These are phyloP conservation scores for Gorsachius goisagi DNA, from an alignment of 2,113 vertebrate genomes.

Conservation along the genomic window DNA sequence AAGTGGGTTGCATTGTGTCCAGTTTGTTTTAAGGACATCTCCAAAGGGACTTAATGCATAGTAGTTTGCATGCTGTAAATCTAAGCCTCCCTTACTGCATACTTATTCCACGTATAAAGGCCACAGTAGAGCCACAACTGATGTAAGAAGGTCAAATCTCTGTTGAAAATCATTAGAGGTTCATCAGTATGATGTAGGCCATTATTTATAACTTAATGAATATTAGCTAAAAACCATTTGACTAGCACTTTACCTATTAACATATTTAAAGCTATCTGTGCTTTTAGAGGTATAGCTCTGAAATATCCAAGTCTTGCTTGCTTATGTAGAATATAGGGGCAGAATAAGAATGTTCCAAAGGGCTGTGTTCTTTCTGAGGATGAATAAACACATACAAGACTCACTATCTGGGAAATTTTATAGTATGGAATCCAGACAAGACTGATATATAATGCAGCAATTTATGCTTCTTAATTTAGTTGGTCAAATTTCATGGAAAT, in stretches of 20 bases:
- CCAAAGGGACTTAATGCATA: background rate
- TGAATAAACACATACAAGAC: background rate
- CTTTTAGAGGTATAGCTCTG: background rate
- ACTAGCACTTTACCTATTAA: background rate
- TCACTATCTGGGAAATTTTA: background rate
- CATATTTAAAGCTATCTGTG: background rate
- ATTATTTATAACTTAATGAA: constrained; percentile 4
- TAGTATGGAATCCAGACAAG: background rate
- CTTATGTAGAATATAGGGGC: background rate
- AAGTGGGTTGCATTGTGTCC: background rate
- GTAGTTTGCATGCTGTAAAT: background rate
- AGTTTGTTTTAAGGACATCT: background rate
- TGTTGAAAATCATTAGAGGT: background rate
- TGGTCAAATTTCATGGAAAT: background rate
- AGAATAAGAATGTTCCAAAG: background rate
- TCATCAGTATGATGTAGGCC: background rate
- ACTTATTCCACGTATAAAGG: background rate
- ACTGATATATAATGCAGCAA: background rate
- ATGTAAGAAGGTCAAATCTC: constrained; percentile 12
- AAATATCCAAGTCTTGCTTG: background rate
- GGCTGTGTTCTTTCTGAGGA: background rate
- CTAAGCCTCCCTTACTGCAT: background rate
- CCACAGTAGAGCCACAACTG: background rate
- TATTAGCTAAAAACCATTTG: background rate
- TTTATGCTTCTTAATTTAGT: background rate